Evolutionary conservation across 2,113 vertebrate genomes (phyloP).

Genomic region (Clarias magur): DNA sequence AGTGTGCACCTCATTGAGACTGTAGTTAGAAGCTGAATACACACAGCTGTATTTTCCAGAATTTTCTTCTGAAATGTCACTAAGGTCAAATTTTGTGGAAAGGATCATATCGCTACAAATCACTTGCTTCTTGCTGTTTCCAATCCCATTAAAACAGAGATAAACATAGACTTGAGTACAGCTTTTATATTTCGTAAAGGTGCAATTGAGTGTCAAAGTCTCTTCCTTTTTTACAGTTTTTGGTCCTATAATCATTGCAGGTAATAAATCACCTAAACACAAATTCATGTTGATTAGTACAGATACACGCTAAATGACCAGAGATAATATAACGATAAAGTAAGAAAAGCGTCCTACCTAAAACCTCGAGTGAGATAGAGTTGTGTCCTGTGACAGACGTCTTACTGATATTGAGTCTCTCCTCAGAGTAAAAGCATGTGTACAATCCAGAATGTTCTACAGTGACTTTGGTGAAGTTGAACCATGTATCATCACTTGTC

Average conservation of each 20-base stretch:
- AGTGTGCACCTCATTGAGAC: background rate
- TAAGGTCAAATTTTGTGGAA: background rate
- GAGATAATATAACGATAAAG: background rate
- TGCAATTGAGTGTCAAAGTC: background rate
- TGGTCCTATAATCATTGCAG: background rate
- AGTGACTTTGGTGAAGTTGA: background rate
- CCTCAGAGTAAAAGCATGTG: background rate
- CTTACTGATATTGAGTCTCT: background rate
- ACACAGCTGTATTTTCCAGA: slow-evolving; percentile 18
- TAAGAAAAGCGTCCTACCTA: slow-evolving; percentile 7
- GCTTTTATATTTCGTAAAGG: background rate
- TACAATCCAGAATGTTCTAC: slow-evolving; percentile 11
- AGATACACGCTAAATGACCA: background rate
- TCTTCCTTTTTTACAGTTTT: background rate
- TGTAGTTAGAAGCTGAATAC: background rate
- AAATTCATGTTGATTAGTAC: background rate
- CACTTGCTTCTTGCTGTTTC: background rate
- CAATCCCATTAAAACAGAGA: background rate
- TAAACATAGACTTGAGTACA: background rate
- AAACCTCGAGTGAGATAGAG: slow-evolving; percentile 1
- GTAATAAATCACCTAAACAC: background rate
- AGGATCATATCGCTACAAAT: background rate
- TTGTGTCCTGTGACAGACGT: background rate
- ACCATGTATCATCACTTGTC: background rate
- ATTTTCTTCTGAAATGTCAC: background rate